These are phyloP conservation scores for Helleia helle DNA, from an alignment of 2,888 invertebrate genomes.

Conservation along the genomic window DNA sequence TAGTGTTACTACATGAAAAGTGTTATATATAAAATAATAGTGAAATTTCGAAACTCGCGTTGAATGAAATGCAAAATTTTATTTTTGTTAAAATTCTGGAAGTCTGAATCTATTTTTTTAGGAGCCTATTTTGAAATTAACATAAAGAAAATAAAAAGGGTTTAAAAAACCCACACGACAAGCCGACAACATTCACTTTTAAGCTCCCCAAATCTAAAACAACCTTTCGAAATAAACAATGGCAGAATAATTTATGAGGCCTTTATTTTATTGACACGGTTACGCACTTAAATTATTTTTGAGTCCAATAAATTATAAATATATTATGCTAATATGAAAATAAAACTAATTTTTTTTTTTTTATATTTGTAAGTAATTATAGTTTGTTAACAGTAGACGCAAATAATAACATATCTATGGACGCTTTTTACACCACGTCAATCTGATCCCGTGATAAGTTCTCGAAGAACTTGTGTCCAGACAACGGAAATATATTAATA, in stretches of 20 bases:
- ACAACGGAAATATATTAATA: too few species aligned
- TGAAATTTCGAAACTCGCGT: too few species aligned
- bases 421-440: too few species aligned
- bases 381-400: too few species aligned
- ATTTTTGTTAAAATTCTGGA: background rate
- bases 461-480: too few species aligned
- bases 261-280: constrained; percentile 4
- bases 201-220: constrained; percentile 6
- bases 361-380: too few species aligned
- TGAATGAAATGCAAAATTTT: too few species aligned
- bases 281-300: constrained; percentile 6
- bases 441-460: too few species aligned
- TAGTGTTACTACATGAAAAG: too few species aligned
- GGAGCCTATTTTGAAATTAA: background rate
- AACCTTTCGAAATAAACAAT: constrained; percentile 7
- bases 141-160: constrained; percentile 3
- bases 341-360: too few species aligned
- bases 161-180: background rate
- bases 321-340: background rate
- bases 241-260: constrained; percentile 7
- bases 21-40: too few species aligned
- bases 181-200: background rate
- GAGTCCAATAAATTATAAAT: background rate
- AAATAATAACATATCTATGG: too few species aligned
- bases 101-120: background rate